phyloP scores from a whole-genome alignment of 2,797 vertebrate genomes.

The Antennarius maculatus region DNA sequence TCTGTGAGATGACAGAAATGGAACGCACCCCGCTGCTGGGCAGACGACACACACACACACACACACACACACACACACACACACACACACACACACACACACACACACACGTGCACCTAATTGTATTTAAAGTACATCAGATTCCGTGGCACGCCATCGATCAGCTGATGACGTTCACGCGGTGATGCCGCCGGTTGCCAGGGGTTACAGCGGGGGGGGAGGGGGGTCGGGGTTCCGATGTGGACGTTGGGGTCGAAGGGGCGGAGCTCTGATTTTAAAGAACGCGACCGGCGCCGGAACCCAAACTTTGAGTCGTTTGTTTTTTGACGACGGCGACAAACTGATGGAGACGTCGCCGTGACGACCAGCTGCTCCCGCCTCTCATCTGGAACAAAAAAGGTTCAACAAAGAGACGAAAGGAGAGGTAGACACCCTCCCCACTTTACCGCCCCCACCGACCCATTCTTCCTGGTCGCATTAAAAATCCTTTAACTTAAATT shows the following conservation, averaged over 20 bases:
- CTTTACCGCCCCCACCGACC: background rate
- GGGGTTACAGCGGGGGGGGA: no score
- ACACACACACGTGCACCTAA: conserved; percentile 33
- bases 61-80: background rate
- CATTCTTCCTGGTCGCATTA: background rate
- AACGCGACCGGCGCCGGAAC: no score
- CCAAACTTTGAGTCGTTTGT: no score
- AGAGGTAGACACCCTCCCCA: conserved; percentile 41
- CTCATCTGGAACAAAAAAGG: conserved; percentile 65
- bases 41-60: no score
- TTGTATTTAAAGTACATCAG: conserved; percentile 40
- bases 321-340: no score
- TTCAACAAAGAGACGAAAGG: conserved; percentile 73
- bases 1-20: conserved; percentile 7
- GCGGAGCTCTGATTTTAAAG: no score
- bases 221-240: no score
- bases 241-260: no score
- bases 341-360: background rate
- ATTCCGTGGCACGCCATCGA: conserved; percentile 43
- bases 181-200: conserved; percentile 18
- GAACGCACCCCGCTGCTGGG: background rate
- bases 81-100: conserved; percentile 38
- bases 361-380: conserved; percentile 62
- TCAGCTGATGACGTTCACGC: conserved; percentile 48
- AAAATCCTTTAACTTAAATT: background rate